These are phyloP conservation scores for Zhuqinia jingwanae DNA, from an alignment of 2,888 invertebrate genomes.

Conservation along the genomic window DNA sequence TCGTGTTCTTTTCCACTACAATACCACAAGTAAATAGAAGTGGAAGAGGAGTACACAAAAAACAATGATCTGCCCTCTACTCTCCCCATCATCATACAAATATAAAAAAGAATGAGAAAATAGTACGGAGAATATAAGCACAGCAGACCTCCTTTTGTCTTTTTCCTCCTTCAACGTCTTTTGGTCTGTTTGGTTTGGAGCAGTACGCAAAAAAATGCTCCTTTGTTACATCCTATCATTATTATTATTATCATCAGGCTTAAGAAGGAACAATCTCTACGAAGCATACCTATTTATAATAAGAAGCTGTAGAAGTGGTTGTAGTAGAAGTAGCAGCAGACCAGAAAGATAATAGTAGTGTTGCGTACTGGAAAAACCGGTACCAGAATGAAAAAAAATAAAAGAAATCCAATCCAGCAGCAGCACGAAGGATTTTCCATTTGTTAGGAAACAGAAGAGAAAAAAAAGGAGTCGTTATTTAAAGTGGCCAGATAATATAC, in stretches of 20 bases:
- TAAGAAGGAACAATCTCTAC: not conserved
- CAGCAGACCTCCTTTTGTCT: too few species aligned
- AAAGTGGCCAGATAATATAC: not conserved
- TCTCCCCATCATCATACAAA: not conserved
- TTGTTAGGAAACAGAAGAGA: too few species aligned
- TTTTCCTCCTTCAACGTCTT: too few species aligned
- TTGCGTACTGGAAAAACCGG: not conserved
- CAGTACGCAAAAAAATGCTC: slow-evolving; percentile 2
- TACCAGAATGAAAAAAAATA: too few species aligned
- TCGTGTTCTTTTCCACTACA: not conserved
- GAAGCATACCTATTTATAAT: slow-evolving; percentile 6
- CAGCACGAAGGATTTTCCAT: not conserved
- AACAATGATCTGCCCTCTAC: too few species aligned
- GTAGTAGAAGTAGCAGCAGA: too few species aligned
- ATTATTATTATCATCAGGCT: too few species aligned
- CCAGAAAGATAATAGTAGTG: too few species aligned
- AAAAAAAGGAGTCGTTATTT: too few species aligned
- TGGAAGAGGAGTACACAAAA: not conserved
- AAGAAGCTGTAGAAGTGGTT: not conserved
- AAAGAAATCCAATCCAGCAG: too few species aligned
- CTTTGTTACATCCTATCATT: slow-evolving; percentile 5
- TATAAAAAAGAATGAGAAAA: not conserved
- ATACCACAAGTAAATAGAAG: not conserved
- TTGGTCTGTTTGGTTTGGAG: not conserved
- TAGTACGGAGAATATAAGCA: not conserved